Evolutionary conservation across 2,113 vertebrate species (phyloP), one percentile per base, ranked within the genome.

Genomic region (Thunnus thynnus): DNA sequence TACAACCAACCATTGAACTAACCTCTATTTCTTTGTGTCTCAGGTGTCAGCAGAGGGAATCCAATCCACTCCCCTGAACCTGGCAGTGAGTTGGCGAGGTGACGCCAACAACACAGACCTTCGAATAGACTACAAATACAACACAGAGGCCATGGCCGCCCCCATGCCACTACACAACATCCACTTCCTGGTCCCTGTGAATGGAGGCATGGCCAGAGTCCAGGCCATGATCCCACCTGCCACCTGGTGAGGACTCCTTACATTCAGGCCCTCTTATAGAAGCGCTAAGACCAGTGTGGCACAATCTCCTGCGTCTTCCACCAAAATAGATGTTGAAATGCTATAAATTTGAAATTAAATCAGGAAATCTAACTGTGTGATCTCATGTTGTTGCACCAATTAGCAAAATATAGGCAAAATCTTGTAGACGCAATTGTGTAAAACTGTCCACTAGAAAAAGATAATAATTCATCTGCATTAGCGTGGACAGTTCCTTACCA

Each of bases 121-220:
- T 51, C 95, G 98, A 91, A 97, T 99, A 78, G 98, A 99, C 92
- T 99, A 99, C 93, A 99, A 99, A 85, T 99, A 99, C 95, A 99
- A 99, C 80, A 93, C 91, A 0, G 97, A 98, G 72, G 96, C 98
- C n/a, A 97, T 99, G 97, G 93, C 95, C 5, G 93, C 94, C 0
- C 96, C 97, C 0, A 95, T 96, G 5, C 97, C 98, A 25, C 96
- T 99, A 48, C 97, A 98, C 94, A 97, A 99, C 22, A 96, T 99
- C 89, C 95, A 97, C 74, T 99, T 99, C 91, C 93, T 98, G 71
- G 96, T 97, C 80, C 97, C 97, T 0, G 94, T 99, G 22, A 97
- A 98, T 0, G 97, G 97, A 83, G 96, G 96, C 17, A 94, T 97
- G 8, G 96, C 95, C 78, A 98, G 96, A 92, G 95, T 98, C 8